phyloP scores from a whole-genome alignment of 2,797 vertebrate species.

The Amblyraja radiata region DNA sequence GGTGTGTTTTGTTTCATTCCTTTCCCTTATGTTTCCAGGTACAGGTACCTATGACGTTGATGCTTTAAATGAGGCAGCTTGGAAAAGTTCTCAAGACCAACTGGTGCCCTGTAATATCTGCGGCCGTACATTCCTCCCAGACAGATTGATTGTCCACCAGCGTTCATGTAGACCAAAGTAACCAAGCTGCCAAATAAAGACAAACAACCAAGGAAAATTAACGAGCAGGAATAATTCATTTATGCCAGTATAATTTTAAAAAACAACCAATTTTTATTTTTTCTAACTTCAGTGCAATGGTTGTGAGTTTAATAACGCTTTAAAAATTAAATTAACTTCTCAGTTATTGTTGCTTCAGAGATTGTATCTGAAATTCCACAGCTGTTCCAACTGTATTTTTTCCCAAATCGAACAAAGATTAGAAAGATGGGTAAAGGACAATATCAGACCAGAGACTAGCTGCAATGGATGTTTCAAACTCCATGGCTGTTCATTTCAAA shows the following conservation, averaged over 20 bases:
- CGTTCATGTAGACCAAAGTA: slow-evolving; percentile 61
- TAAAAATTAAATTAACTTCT: neutral
- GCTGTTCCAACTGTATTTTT: neutral
- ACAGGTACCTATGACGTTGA: slow-evolving; percentile 67
- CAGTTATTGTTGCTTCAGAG: neutral
- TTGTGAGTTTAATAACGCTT: neutral
- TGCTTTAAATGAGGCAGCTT: slow-evolving; percentile 63
- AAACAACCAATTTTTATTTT: neutral
- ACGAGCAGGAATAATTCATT: slow-evolving; percentile 29
- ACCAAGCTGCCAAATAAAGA: slow-evolving; percentile 47
- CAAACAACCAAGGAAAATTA: slow-evolving; percentile 41
- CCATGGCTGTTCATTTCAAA: neutral
- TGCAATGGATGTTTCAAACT: neutral
- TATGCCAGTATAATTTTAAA: neutral
- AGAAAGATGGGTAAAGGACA: neutral
- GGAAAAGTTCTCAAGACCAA: slow-evolving; percentile 62
- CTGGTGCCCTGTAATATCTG: slow-evolving; percentile 64
- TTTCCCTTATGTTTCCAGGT: slow-evolving; percentile 57
- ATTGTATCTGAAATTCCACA: neutral
- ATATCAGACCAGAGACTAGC: neutral
- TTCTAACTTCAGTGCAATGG: neutral
- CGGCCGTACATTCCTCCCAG: slow-evolving; percentile 66
- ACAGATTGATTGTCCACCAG: slow-evolving; percentile 66
- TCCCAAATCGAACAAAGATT: neutral
- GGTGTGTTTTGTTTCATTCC: slow-evolving; percentile 42